These are phyloP conservation scores for Spea multiplicata DNA, from an alignment of 2,113 vertebrate genomes.

Conservation along the genomic window DNA sequence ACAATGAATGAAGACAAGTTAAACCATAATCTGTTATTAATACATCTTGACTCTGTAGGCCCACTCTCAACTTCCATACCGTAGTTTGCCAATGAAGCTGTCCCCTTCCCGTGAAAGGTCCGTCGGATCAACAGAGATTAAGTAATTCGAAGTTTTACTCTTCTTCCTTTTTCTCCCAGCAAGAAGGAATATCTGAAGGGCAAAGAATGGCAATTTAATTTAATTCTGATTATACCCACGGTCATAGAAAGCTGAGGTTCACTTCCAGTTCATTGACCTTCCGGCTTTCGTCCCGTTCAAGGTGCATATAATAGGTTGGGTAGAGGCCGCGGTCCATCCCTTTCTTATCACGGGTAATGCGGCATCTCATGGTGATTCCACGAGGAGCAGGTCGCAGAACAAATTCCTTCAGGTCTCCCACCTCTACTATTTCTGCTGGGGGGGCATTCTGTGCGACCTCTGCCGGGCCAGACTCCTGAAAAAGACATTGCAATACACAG, in stretches of 20 bases:
- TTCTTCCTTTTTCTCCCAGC: slow-evolving; percentile 96
- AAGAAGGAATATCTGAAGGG: slow-evolving; percentile 83
- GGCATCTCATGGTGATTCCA: slow-evolving; percentile 81
- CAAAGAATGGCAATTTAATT: slow-evolving; percentile 12
- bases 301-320: slow-evolving; percentile 95
- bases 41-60: too few species aligned
- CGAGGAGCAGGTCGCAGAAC: slow-evolving; percentile 81
- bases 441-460: not conserved
- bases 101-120: slow-evolving; percentile 90
- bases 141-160: slow-evolving; percentile 97
- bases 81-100: slow-evolving; percentile 92
- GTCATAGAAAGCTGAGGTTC: not conserved
- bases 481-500: not conserved
- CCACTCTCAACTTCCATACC: slow-evolving; percentile 61
- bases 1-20: too few species aligned
- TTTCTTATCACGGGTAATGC: slow-evolving; percentile 91
- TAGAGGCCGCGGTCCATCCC: slow-evolving; percentile 94
- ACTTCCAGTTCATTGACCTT: slow-evolving; percentile 67
- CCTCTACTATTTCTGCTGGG: slow-evolving; percentile 61
- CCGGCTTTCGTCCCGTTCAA: slow-evolving; percentile 88
- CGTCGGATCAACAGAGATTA: slow-evolving; percentile 93
- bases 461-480: slow-evolving; percentile 22
- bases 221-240: too few species aligned
- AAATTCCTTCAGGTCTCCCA: slow-evolving; percentile 86
- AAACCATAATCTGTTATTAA: too few species aligned